Evolutionary conservation across 2,113 vertebrate genomes (phyloP), one percentile per base, ranked within the genome.

Genomic region (Phaethon lepturus): DNA sequence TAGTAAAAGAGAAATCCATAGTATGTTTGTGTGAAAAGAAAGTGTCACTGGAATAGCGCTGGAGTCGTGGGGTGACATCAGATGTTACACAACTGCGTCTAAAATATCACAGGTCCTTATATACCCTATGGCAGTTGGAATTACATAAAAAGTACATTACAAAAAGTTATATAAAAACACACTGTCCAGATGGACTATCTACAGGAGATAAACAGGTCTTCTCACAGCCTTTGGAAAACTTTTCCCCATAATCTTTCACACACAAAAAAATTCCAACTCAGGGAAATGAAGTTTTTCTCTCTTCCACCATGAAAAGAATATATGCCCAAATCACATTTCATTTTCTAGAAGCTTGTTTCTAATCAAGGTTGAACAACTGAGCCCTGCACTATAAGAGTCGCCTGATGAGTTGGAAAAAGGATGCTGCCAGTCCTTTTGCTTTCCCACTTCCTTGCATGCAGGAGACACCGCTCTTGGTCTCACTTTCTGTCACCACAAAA

Each of bases 391-490:
- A 25, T 33, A 56, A 74, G 26, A 60, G 50, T 2, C 49, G 42
- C 20, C 28, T 35, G 33, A 25, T 13, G 12, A 58, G 24, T 6
- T 45, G n/a, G 26, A 66, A 56, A 71, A 53, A 78, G 24, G 56
- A 72, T 28, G 59, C 56, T 64, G 28, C 26, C 31, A 60, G 33
- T 9, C 44, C 13, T 69, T 92, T 24, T 49, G 33, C 38, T 73
- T 83, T 69, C 50, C 31, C 4, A 3, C 22, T 72, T 84, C 38
- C 47, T 62, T 14, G 17, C 0, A 0, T 2, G 3, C 4, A 6
- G 50, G 33, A 74, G 45, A 38, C 44, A 33, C 4, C 53, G 62
- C 25, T 81, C 74, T 69, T 28, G 24, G 63, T 63, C 44, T 73
- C 18, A 64, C 25, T 63, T 26, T 7, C 6, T 33, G 40, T 49